Evolutionary conservation across 2,113 vertebrate species (phyloP).

Genomic region (Seriola dumerili): DNA sequence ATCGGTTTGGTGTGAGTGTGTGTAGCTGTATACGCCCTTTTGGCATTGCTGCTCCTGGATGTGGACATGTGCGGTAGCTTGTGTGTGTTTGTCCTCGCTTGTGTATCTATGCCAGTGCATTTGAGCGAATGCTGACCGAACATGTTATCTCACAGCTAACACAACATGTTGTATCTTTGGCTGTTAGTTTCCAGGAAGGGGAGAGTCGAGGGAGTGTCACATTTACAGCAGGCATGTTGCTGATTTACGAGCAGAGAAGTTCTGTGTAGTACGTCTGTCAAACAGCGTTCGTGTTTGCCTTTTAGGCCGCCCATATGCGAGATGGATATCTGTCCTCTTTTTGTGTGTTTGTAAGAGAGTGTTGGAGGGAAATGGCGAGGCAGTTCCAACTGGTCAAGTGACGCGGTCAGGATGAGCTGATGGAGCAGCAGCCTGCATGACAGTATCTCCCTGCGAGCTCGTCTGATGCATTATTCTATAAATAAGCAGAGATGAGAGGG

Average conservation of each 20-base stretch:
- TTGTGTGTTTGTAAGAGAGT: conserved; percentile 27
- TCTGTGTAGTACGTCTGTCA: conserved; percentile 30
- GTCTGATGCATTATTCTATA: conserved; percentile 79
- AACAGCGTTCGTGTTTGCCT: conserved; percentile 33
- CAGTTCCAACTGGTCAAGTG: conserved; percentile 39
- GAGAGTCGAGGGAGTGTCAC: conserved; percentile 66
- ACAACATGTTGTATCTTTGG: conserved; percentile 62
- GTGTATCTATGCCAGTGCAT: conserved; percentile 39
- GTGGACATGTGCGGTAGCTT: conserved; percentile 4
- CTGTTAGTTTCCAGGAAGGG: conserved; percentile 72
- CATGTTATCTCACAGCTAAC: conserved; percentile 67
- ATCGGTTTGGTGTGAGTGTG: neutral
- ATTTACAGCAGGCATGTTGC: conserved; percentile 66
- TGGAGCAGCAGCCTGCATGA: conserved; percentile 67
- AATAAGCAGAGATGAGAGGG: conserved; percentile 80
- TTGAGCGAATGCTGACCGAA: conserved; percentile 29
- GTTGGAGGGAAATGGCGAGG: conserved; percentile 6
- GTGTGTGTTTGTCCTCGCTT: conserved; percentile 18
- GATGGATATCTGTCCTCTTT: conserved; percentile 40
- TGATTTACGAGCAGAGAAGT: conserved; percentile 44
- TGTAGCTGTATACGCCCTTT: neutral
- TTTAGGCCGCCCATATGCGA: conserved; percentile 18
- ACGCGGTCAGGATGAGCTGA: conserved; percentile 48
- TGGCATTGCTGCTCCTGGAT: neutral
- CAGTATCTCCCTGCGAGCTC: conserved; percentile 56